Conservation (phyloP, 2,888 invertebrate genomes). For the Drosophila paracracens region DNA sequence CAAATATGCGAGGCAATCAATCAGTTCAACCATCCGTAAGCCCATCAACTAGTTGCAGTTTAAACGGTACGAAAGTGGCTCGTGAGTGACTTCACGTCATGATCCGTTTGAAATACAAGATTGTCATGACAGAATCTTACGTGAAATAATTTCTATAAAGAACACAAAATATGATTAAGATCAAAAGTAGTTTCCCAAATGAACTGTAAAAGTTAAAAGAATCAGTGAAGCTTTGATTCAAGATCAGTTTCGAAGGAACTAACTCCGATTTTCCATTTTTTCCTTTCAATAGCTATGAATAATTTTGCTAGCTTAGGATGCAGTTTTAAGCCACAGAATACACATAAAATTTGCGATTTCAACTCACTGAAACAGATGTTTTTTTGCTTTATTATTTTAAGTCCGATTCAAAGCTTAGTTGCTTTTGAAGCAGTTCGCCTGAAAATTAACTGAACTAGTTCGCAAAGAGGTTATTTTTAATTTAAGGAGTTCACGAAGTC, state of each 20-base stretch:
- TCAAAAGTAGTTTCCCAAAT: not conserved
- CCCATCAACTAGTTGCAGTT: not conserved
- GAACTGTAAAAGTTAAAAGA: not conserved
- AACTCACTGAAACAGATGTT: not conserved
- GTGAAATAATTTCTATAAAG: not conserved
- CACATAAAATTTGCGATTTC: not conserved
- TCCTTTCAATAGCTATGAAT: not conserved
- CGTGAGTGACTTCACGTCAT: not conserved
- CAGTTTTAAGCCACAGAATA: not conserved
- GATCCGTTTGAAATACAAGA: not conserved
- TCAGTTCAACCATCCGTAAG: not conserved
- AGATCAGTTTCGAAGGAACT: not conserved
- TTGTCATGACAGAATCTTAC: not conserved
- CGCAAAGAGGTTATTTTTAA: not conserved
- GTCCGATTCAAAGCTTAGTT: not conserved
- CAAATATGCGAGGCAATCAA: not conserved
- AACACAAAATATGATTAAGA: not conserved
- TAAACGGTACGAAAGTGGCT: not conserved
- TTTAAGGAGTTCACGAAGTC: conserved; percentile 13
- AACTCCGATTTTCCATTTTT: not conserved
- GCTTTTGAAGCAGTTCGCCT: not conserved
- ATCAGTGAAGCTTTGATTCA: not conserved
- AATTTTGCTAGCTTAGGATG: not conserved
- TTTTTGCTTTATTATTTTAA: not conserved
- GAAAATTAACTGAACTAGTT: conserved; percentile 13